Evolutionary conservation across 2,797 vertebrate genomes (phyloP), one percentile per base, ranked within the genome.

Genomic region (Eurystomus glaucurus): DNA sequence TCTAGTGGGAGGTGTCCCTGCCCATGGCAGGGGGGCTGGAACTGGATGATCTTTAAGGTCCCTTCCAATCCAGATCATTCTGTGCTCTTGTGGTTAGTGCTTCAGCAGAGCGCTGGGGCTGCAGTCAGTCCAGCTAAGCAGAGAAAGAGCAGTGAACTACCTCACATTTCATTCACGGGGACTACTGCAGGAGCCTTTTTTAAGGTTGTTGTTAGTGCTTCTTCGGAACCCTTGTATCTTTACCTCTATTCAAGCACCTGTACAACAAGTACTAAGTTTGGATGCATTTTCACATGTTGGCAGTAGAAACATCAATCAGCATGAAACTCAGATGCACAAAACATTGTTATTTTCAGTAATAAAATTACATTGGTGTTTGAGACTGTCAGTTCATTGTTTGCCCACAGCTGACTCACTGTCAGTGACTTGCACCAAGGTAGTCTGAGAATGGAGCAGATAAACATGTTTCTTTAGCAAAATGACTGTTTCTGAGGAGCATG

Each of bases 391-490:
- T 92, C 39, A 35, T 45, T 85, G 43, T 87, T 95, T 95, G 92
- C n/a, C 58, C 61, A 50, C 75, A 85, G 65, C 17, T 85, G 80
- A 93, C 50, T 93, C 75, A 61, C 58, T 54, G 79, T 68, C 2
- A 1, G 64, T 88, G 88, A 71, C 61, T 90, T 93, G 69, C 41
- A 83, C 75, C 0, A 1, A 72, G 80, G 43, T 69, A 70, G 76
- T 89, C 76, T 77, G 65, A 55, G 80, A 89, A 69, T 8, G 75
- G 86, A 76, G 41, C 23, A 65, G 81, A 82, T 35, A 88, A 87
- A 79, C 9, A 25, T 35, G 57, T 90, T 95, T 81, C 76, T 90
- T 86, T 57, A 88, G 66, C 64, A 94, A 81, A 92, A 51, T 21
- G 28, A 18, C 48, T 88, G 10, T 45, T 92, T 77, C 76, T 85